These are phyloP conservation scores for Danionella cerebrum DNA, from an alignment of 2,113 vertebrate genomes.

Conservation along the genomic window DNA sequence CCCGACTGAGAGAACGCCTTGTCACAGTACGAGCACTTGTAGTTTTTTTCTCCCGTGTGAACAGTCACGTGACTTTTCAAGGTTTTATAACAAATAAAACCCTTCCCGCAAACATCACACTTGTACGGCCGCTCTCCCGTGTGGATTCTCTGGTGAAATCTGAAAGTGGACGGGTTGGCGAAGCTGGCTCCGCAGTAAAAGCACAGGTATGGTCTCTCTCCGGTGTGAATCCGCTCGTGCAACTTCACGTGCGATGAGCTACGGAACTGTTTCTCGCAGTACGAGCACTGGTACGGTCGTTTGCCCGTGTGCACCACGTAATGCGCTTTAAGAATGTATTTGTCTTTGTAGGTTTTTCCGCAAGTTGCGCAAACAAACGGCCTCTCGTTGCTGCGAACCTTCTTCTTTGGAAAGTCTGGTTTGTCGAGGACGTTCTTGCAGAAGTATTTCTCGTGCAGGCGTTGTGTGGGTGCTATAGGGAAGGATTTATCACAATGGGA, in stretches of 20 bases:
- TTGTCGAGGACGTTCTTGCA: too few relatives aligned
- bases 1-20: slow-evolving; percentile 7
- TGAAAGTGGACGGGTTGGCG: neutral
- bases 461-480: too few relatives aligned
- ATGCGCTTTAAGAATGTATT: neutral
- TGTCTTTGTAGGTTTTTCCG: too few relatives aligned
- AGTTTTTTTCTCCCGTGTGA: slow-evolving; percentile 28
- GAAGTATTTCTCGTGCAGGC: too few relatives aligned
- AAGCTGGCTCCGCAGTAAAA: slow-evolving; percentile 19
- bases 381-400: too few relatives aligned
- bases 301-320: neutral
- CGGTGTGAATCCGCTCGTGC: neutral
- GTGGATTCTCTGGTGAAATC: slow-evolving; percentile 2
- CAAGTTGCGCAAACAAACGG: neutral
- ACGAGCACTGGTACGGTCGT: neutral
- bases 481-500: too few relatives aligned
- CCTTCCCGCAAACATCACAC: slow-evolving; percentile 22
- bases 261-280: neutral
- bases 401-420: too few relatives aligned
- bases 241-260: neutral
- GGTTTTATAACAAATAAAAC: neutral
- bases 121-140: slow-evolving; percentile 2
- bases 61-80: slow-evolving; percentile 5
- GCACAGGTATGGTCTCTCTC: slow-evolving; percentile 11
- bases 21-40: slow-evolving; percentile 21